Evolutionary conservation across 30 jellyfish, hydroid and myxozoan species (phyloP).

Genomic region (Hydra vulgaris): DNA sequence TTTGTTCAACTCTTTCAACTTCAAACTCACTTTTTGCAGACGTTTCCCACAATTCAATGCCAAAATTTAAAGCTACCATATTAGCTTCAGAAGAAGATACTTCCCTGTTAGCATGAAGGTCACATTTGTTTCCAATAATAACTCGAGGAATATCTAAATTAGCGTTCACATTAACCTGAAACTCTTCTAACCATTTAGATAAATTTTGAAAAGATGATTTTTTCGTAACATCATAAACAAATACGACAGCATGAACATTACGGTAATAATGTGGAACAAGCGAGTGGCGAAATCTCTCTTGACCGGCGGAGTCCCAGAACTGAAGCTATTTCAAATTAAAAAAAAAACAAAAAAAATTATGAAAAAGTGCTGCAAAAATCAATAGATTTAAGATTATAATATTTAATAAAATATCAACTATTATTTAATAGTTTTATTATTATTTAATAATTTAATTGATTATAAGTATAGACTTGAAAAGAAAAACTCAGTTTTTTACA

Average conservation of each 20-base stretch:
- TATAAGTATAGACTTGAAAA: too few species aligned
- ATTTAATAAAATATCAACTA: too few species aligned
- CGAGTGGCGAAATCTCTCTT: conserved; percentile 75
- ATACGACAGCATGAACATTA: conserved; percentile 81
- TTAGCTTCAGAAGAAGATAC: conserved; percentile 70
- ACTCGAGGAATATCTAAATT: conserved; percentile 48
- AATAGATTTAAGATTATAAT: too few species aligned
- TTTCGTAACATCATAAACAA: conserved; percentile 78
- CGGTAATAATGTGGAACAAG: conserved; percentile 88
- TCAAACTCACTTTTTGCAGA: conserved; percentile 91
- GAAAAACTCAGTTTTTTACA: too few species aligned
- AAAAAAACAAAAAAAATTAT: neutral
- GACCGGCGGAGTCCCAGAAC: conserved; percentile 95
- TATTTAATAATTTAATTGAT: too few species aligned
- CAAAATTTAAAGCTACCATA: conserved; percentile 47
- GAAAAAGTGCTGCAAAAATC: too few species aligned
- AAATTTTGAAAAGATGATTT: conserved; percentile 49
- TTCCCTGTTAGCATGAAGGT: conserved; percentile 84
- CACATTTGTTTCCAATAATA: conserved; percentile 84
- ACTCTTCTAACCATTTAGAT: conserved; percentile 70
- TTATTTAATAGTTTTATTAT: too few species aligned
- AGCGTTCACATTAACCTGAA: conserved; percentile 31
- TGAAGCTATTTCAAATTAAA: conserved; percentile 38
- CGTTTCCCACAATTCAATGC: conserved; percentile 84
- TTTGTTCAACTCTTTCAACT: conserved; percentile 58